Evolutionary conservation across 2,113 vertebrate genomes (phyloP), one percentile per base, ranked within the genome.

Genomic region (Ibidorhyncha struthersii): DNA sequence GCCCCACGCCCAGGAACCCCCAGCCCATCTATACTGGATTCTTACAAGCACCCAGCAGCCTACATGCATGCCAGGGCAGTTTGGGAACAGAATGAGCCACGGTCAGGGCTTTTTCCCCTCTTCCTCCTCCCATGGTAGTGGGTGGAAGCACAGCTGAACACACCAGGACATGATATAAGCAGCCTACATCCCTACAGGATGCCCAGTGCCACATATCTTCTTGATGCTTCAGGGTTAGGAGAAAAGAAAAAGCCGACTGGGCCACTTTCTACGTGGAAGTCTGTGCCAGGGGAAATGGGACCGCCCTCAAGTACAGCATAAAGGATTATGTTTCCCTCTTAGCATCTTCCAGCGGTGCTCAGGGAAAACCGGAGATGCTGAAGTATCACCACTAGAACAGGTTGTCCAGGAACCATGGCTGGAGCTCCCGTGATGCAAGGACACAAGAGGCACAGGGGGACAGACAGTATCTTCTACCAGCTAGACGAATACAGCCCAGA

Each of bases 1-100:
- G 29, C 11, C 61, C 62, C 15, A 6, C 62, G 25, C 4, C 34
- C 69, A 62, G 38, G 30, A 67, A 77, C 49, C 4, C 36, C 63
- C 74, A 82, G 11, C 59, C 13, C 43, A 8, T 2, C 23, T 20
- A 2, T 5, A 4, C 12, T 22, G 56, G 56, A 56, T 41, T 8
- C 32, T 77, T 25, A 7, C 15, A 34, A 16, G 32, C 20, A 67
- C 17, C 21, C 92, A 47, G 55, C 45, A 40, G 29, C 43, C 50
- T 25, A 7, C 0, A 0, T 1, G 6, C 5, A 4, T 1, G 4
- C 47, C 80, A 52, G 59, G 50, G 19, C 45, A 30, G 14, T 50
- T 8, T 49, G 22, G 77, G 63, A 89, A 23, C n/a, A 67, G 30
- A 40, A 21, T 3, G 1, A 71, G 11, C 23, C 23, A 22, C 0